phyloP scores from a whole-genome alignment of 2,888 invertebrate genomes.

The Hydropsyche betteni region DNA sequence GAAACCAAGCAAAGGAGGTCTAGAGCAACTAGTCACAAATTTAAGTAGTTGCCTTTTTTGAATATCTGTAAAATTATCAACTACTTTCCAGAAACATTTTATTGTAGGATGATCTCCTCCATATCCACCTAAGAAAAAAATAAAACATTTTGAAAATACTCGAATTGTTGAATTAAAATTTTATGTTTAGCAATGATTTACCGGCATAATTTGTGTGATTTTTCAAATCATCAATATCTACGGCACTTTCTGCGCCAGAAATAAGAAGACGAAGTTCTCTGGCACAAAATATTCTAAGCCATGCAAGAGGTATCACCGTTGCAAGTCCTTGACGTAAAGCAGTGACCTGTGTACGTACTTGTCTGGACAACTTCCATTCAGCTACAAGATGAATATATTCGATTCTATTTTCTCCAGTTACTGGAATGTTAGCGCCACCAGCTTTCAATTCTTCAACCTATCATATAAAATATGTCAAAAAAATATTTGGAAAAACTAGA shows the following conservation, averaged over 20 bases:
- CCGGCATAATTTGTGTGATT: slow-evolving; percentile 89
- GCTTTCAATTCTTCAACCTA: slow-evolving; percentile 90
- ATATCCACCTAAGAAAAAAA: slow-evolving; percentile 75
- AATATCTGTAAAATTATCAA: slow-evolving; percentile 81
- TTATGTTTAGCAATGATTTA: slow-evolving; percentile 53
- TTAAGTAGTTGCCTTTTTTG: slow-evolving; percentile 90
- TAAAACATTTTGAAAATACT: neutral
- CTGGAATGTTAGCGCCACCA: slow-evolving; percentile 88
- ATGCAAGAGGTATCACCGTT: slow-evolving; percentile 89
- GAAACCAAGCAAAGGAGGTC: slow-evolving; percentile 96
- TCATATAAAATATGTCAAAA: neutral
- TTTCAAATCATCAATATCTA: slow-evolving; percentile 90
- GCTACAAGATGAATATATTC: slow-evolving; percentile 97
- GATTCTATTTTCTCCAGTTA: slow-evolving; percentile 90
- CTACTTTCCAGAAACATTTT: slow-evolving; percentile 87
- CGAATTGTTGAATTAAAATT: neutral
- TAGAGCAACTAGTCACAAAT: slow-evolving; percentile 98
- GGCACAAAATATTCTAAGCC: slow-evolving; percentile 92
- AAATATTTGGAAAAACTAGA: neutral
- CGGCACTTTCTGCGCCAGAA: slow-evolving; percentile 93
- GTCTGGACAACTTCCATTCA: slow-evolving; percentile 85
- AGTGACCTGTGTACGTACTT: slow-evolving; percentile 84
- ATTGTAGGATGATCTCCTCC: slow-evolving; percentile 85
- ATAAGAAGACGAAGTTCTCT: slow-evolving; percentile 96
- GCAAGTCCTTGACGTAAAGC: slow-evolving; percentile 91